Conservation (phyloP, 2,888 invertebrate species). For the Molorchus minor region DNA sequence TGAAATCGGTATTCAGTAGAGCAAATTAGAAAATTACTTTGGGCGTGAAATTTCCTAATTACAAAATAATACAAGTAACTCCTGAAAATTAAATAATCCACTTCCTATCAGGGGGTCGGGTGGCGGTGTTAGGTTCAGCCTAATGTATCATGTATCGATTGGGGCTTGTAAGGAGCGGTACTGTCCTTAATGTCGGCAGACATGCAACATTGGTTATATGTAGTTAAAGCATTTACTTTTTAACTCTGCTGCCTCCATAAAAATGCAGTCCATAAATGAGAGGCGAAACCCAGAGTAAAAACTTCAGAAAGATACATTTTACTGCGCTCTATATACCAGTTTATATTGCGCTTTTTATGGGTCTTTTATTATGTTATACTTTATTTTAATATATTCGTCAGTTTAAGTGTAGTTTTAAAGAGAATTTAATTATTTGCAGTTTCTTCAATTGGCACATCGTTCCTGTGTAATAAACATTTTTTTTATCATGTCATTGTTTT, state of each 20-base stretch:
- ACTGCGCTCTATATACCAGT: constrained; percentile 20
- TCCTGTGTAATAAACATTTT: too few relatives aligned
- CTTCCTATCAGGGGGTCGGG: constrained; percentile 20
- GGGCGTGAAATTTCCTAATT: constrained; percentile 50
- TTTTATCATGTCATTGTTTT: too few relatives aligned
- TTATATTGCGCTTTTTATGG: constrained; percentile 20
- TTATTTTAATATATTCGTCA: constrained; percentile 22
- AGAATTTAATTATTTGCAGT: too few relatives aligned
- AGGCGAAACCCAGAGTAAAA: constrained; percentile 13
- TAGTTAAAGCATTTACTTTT: constrained; percentile 15
- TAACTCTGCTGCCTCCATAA: constrained; percentile 10
- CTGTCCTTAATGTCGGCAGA: constrained; percentile 17
- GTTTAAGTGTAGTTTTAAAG: too few relatives aligned
- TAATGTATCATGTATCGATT: constrained; percentile 28
- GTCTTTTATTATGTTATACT: constrained; percentile 21
- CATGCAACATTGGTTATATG: constrained; percentile 12
- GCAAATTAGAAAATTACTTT: constrained; percentile 50
- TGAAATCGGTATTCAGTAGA: constrained; percentile 29
- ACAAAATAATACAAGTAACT: constrained; percentile 51
- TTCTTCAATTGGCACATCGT: too few relatives aligned
- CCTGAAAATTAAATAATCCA: constrained; percentile 37
- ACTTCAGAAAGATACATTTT: constrained; percentile 29
- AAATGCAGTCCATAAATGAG: constrained; percentile 13
- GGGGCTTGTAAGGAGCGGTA: constrained; percentile 12
- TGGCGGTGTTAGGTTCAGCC: constrained; percentile 22